Evolutionary conservation across 2,888 invertebrate species (phyloP), one percentile per base, ranked within the genome.

Genomic region (Zaprionus obscuricornis): DNA sequence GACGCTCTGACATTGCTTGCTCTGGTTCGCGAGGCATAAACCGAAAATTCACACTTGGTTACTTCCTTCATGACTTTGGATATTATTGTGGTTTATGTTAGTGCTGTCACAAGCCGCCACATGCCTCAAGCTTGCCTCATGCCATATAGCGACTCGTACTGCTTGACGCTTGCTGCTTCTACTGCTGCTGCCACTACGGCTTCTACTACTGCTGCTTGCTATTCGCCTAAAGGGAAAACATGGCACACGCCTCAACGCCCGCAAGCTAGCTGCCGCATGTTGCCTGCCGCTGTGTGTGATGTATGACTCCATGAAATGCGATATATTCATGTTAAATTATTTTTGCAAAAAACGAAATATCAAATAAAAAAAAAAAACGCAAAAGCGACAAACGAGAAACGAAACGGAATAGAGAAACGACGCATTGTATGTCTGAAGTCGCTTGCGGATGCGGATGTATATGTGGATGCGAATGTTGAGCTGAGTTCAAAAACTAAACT

Each of bases 1-100:
- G 46, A 18, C 55, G 55, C 64, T n/a, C 27, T 6, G 33, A 39
- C 58, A 40, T 42, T 47, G 26, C 51, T 51, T 62, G 58, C 36
- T 64, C 46, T 65, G 66, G 59, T 57, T 68, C 63, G 73, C 66
- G 78, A 71, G 72, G 85, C 79, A 79, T 82, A 85, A 79, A 82
- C 79, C 74, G 65, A 79, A 79, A 79, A 79, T 79, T 79, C 82
- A 82, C 79, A 82, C 79, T 79, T 85, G 82, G 79, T 79, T 79
- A 79, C 79, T 85, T 85, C 74, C 85, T 85, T 79, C 79, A 85
- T 79, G 79, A 82, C 82, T 82, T 82, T 77, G 78, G 78, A 82
- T 79, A 79, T 79, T 79, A 78, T 85, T 79, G 79, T 79, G 85
- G 85, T 78, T 79, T 79, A 85, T 79, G 82, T 77, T 82, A 74